phyloP scores from a whole-genome alignment of 2,113 vertebrate species.

The Toxostoma redivivum region DNA sequence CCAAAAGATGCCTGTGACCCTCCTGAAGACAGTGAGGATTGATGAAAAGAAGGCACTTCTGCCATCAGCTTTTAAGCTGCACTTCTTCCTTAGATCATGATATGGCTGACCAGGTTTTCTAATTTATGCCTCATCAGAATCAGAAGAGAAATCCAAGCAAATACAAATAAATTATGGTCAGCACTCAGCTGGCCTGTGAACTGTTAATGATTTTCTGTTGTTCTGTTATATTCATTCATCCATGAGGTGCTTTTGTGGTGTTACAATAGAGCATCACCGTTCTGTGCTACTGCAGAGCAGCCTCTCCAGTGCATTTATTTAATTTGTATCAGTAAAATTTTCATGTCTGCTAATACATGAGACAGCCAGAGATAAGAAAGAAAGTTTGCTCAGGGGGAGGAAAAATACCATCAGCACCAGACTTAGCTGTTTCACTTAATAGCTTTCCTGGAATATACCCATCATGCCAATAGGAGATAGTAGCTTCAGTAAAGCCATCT shows the following conservation, averaged over 20 bases:
- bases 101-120: not conserved
- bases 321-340: not conserved
- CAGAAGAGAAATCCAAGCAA: slow-evolving; percentile 9
- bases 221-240: not conserved
- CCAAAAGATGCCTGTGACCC: not conserved
- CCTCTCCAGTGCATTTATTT: not conserved
- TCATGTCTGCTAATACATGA: not conserved
- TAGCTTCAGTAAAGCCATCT: not conserved
- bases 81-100: not conserved
- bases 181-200: not conserved
- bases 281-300: not conserved
- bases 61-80: not conserved
- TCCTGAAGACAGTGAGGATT: not conserved
- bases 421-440: slow-evolving; percentile 26
- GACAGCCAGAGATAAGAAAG: not conserved
- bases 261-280: not conserved
- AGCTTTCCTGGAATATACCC: slow-evolving; percentile 32
- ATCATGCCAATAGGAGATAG: slow-evolving; percentile 28
- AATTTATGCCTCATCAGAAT: not conserved
- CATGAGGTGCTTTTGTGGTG: not conserved
- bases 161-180: not conserved
- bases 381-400: not conserved
- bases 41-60: not conserved
- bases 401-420: not conserved
- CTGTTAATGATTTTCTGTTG: slow-evolving; percentile 28